These are phyloP conservation scores for Alethe castanea DNA, from an alignment of 2,113 vertebrate genomes.

Conservation along the genomic window DNA sequence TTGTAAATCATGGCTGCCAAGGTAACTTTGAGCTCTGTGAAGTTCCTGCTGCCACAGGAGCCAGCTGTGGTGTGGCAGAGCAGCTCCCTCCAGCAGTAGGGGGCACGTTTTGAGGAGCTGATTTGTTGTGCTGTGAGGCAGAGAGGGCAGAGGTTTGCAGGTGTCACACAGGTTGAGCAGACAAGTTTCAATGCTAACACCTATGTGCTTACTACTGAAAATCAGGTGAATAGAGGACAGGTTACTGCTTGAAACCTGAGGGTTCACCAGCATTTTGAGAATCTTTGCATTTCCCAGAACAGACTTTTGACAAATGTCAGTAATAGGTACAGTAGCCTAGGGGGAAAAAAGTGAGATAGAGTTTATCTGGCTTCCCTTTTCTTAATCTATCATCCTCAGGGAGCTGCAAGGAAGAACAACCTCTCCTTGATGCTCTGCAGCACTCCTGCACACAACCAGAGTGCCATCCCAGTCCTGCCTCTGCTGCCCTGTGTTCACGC, in stretches of 20 bases:
- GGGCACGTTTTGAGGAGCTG: background rate
- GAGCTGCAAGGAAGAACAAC: background rate
- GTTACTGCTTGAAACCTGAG: background rate
- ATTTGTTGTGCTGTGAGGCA: background rate
- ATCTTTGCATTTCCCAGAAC: background rate
- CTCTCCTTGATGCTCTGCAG: background rate
- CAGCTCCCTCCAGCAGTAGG: background rate
- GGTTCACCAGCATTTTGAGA: background rate
- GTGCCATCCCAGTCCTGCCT: background rate
- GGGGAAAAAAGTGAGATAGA: background rate
- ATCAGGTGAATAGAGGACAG: background rate
- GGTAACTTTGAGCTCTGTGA: slow-evolving; percentile 20
- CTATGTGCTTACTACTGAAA: background rate
- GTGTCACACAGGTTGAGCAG: background rate
- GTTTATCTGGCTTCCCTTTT: background rate
- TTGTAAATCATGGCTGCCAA: slow-evolving; percentile 88
- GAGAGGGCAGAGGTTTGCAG: background rate
- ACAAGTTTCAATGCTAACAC: background rate
- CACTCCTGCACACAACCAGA: background rate
- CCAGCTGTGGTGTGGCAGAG: background rate
- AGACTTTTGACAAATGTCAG: background rate
- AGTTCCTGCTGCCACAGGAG: background rate
- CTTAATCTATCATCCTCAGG: background rate
- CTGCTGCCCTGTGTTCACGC: background rate
- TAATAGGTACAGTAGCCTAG: background rate